These are phyloP conservation scores for Gnatocerus cornutus DNA, from an alignment of 2,888 invertebrate genomes.

Conservation along the genomic window DNA sequence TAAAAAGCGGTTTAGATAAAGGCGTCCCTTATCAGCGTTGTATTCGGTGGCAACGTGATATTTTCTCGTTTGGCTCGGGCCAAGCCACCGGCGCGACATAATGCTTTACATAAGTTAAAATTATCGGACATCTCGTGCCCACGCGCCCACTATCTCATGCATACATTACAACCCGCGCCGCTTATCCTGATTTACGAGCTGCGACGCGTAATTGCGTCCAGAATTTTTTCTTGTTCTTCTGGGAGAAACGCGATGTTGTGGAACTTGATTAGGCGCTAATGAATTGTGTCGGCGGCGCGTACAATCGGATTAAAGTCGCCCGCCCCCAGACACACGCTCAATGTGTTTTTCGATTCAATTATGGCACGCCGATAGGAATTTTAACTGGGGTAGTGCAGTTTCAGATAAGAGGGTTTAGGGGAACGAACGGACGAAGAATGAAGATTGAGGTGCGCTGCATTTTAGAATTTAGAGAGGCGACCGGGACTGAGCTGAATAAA, in stretches of 20 bases:
- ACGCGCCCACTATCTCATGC: conserved; percentile 63
- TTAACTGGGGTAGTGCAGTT: conserved; percentile 59
- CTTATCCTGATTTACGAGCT: conserved; percentile 64
- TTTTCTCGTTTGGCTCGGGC: conserved; percentile 46
- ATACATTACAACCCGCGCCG: conserved; percentile 59
- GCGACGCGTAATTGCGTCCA: conserved; percentile 1
- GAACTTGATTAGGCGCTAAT: conserved; percentile 69
- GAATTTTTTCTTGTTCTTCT: conserved; percentile 1
- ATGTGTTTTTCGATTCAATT: conserved; percentile 67
- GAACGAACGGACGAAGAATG: conserved; percentile 58
- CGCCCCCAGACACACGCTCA: conserved; percentile 57
- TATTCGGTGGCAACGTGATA: conserved; percentile 40
- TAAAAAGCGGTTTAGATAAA: conserved; percentile 46
- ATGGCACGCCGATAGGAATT: conserved; percentile 63
- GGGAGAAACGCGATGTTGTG: conserved; percentile 65
- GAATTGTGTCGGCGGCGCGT: conserved; percentile 66
- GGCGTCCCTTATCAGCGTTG: conserved; percentile 38
- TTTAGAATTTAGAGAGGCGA: conserved; percentile 58
- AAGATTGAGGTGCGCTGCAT: conserved; percentile 61
- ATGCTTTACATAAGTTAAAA: conserved; percentile 67
- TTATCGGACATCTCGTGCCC: conserved; percentile 66
- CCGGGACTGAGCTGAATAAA: conserved; percentile 56
- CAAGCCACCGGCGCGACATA: conserved; percentile 51
- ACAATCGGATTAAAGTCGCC: conserved; percentile 67
- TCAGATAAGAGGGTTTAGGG: conserved; percentile 61